Percentiles rank a stretch among this genome's conserved stretches.
Conservation (phyloP, 1,140 invertebrate genomes). For the Drosophila melanica region DNA sequence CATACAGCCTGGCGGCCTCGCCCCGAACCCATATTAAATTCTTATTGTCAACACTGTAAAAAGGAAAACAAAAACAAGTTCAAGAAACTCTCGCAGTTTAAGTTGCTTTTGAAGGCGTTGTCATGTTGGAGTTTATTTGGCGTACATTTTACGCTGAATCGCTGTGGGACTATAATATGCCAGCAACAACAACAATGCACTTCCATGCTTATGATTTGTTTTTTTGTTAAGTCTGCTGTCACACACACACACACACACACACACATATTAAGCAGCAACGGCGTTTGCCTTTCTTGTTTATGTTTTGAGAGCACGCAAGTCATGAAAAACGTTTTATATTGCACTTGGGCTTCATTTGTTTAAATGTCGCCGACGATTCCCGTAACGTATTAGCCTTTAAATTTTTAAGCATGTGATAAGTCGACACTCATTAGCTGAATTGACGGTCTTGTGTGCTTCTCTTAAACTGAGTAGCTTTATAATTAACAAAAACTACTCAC, state of each 20-base stretch:
- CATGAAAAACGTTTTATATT: conserved; percentile 73
- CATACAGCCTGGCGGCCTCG: conserved; percentile 1
- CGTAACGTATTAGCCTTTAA: conserved; percentile 26
- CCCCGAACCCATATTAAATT: conserved; percentile 31
- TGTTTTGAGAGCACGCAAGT: conserved; percentile 25
- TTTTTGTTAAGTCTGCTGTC: conserved; percentile 20
- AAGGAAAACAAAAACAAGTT: conserved; percentile 44
- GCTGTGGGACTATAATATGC: conserved; percentile 26
- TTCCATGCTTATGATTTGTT: conserved; percentile 23
- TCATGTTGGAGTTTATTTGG: conserved; percentile 68
- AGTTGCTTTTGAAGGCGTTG: conserved; percentile 51
- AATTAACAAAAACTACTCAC: neutral
- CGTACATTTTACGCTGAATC: conserved; percentile 40
- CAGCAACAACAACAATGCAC: conserved; percentile 17
- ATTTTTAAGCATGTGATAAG: conserved; percentile 20
- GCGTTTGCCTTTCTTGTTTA: conserved; percentile 40
- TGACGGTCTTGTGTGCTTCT: neutral
- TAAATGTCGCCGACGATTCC: conserved; percentile 50
- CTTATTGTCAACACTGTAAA: conserved; percentile 42
- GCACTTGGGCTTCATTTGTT: conserved; percentile 71
- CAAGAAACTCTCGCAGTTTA: conserved; percentile 53
- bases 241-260: conserved; percentile 18
- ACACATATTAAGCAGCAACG: conserved; percentile 7
- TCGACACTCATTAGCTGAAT: conserved; percentile 25
- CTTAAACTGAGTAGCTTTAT: neutral